phyloP scores from a whole-genome alignment of 1,140 invertebrate species.

The Drosophila obscura region DNA sequence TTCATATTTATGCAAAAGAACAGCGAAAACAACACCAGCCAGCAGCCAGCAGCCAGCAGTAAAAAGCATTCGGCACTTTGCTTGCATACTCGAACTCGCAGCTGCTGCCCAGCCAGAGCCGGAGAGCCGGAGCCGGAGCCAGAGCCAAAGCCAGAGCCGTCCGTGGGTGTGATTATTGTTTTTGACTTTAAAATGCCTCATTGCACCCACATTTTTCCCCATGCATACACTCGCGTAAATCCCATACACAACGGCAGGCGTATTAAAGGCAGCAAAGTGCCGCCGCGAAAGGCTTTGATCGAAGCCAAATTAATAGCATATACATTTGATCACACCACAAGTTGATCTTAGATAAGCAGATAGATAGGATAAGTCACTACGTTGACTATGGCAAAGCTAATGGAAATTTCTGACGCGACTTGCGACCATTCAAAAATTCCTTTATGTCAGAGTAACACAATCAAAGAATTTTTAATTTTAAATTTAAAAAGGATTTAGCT shows the following conservation, averaged over 20 bases:
- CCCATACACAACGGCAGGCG: constrained; percentile 1
- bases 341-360: too few species aligned
- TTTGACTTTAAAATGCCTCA: constrained; percentile 59
- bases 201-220: constrained; percentile 25
- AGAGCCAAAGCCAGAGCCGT: constrained; percentile 12
- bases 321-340: too few species aligned
- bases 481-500: too few species aligned
- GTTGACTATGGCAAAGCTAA: too few species aligned
- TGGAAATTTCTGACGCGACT: too few species aligned
- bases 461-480: too few species aligned
- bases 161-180: constrained; percentile 50
- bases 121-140: background rate
- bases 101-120: constrained; percentile 11
- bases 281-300: constrained; percentile 10
- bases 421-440: too few species aligned
- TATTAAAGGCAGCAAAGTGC: constrained; percentile 19
- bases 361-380: too few species aligned
- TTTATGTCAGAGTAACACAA: too few species aligned
- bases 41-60: background rate
- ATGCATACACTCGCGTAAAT: background rate
- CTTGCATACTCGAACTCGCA: constrained; percentile 38
- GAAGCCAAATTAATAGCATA: too few species aligned
- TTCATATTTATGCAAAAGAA: constrained; percentile 80
- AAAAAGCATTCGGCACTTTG: constrained; percentile 21
- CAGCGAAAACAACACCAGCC: constrained; percentile 23